Base-by-base conservation (phyloP, 2,797 vertebrate genomes). In the Leuciscus waleckii region DNA sequence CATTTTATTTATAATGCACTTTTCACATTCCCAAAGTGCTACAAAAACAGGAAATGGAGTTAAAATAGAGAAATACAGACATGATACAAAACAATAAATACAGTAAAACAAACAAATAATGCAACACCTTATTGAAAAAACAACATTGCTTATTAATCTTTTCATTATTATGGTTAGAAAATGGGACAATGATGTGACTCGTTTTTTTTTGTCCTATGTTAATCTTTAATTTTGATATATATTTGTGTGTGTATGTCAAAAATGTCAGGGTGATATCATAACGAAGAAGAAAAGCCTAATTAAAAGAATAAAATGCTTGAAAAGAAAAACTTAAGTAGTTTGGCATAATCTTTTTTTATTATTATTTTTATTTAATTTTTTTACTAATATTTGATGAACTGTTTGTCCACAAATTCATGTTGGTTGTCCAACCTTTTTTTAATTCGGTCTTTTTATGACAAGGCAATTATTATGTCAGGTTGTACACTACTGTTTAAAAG, bases 151-250 rank as follows among this genome's bases (percentile, higher is more conserved):
- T 11, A 54, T 37, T 70, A 39, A 7, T 63, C 3, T 43, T 74
- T 63, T 61, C 7, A 85, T 61, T 76, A 67, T 16, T 39, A 26
- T 73, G 5, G 4, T 32, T 74, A 58, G 10, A 81, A 71, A 61
- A 39, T 61, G 2, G 17, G 26, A 21, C 26, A 51, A 7, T 32
- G 8, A 51, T 1, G 1, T 21, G 26, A 68, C 0, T 35, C 4
- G 0, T 54, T 4, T 58, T n/a, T 56, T 56, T 23, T 13, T 43
- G 8, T 23, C 3, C 8, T 5, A 5, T n/a, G 9, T 58, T 58
- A 13, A 61, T 61, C 11, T 61, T 26, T 16, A 0, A 51, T 51
- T 54, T 21, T 19, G 46, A 46, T 14, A 14, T 46, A 46, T 46
- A 49, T 14, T 19, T 51, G 5, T 17, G 7, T 8, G 23, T 54